Conservation (phyloP, 1,140 invertebrate species). For the Samia ricini region DNA sequence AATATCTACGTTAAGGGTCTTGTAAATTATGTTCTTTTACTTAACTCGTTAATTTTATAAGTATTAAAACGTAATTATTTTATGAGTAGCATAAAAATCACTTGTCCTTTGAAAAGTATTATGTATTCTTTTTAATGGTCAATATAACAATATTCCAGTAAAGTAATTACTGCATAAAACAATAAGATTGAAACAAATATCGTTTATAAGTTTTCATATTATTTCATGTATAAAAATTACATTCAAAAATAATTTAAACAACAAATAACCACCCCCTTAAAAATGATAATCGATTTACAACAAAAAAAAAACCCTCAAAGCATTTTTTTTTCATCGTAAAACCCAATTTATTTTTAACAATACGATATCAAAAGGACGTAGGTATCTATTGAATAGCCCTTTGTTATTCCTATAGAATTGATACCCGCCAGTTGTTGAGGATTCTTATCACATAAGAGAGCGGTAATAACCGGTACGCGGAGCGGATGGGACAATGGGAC, state of each 20-base stretch:
- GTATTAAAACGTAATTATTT: too few species aligned
- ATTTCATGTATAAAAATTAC: too few species aligned
- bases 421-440: constrained; percentile 35
- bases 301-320: constrained; percentile 15
- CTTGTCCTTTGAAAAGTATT: too few species aligned
- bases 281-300: neutral
- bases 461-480: constrained; percentile 34
- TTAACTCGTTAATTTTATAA: neutral
- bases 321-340: constrained; percentile 20
- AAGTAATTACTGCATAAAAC: too few species aligned
- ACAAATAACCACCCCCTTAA: neutral
- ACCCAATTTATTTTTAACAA: constrained; percentile 33
- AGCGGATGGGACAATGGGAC: constrained; percentile 9
- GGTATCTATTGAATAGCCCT: constrained; percentile 29
- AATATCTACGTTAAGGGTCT: neutral
- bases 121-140: too few species aligned
- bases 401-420: constrained; percentile 33
- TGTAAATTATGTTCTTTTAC: neutral
- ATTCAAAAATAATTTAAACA: too few species aligned
- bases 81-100: too few species aligned
- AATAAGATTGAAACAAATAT: too few species aligned
- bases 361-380: constrained; percentile 18
- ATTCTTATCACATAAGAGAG: constrained; percentile 51
- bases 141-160: too few species aligned
- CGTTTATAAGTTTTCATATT: too few species aligned